A percentile compares a stretch with the other conserved stretches of the same genome.
phyloP scores from a whole-genome alignment of 2,113 vertebrate species.

The Tapirus terrestris region DNA sequence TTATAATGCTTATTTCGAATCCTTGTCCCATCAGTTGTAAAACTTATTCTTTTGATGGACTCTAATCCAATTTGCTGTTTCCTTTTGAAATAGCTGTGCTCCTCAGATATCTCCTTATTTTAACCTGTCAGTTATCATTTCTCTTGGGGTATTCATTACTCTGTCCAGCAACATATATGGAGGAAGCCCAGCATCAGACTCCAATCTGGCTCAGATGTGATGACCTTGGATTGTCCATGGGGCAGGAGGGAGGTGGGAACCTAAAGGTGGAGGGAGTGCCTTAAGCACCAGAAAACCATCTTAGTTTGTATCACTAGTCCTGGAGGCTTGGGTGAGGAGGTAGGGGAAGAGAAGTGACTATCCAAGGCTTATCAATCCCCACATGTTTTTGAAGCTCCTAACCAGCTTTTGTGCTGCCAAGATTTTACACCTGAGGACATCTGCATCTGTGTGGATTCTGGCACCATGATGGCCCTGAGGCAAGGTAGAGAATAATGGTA shows the following conservation, averaged over 20 bases:
- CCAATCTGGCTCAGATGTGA: not conserved
- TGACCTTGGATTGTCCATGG: not conserved
- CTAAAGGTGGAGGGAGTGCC: not conserved
- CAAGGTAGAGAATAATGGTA: not conserved
- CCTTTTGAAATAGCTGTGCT: not conserved
- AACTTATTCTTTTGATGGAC: not conserved
- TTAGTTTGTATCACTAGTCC: not conserved
- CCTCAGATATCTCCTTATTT: not conserved
- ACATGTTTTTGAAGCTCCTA: not conserved
- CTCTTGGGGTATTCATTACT: not conserved
- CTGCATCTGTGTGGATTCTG: not conserved
- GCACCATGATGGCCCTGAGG: not conserved
- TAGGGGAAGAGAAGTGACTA: not conserved
- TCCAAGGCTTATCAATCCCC: not conserved
- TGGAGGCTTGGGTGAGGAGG: not conserved
- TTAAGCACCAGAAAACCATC: not conserved
- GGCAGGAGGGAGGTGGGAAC: not conserved
- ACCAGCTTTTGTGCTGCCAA: not conserved
- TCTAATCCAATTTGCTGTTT: not conserved
- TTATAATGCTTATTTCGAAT: not conserved
- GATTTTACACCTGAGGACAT: not conserved
- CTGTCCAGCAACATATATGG: not conserved
- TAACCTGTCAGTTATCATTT: not conserved
- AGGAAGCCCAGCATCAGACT: not conserved
- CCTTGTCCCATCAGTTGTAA: not conserved